Percentiles rank a stretch among this genome's conserved stretches.
Conservation (phyloP, 2,888 invertebrate species). For the Dolomedes plantarius region DNA sequence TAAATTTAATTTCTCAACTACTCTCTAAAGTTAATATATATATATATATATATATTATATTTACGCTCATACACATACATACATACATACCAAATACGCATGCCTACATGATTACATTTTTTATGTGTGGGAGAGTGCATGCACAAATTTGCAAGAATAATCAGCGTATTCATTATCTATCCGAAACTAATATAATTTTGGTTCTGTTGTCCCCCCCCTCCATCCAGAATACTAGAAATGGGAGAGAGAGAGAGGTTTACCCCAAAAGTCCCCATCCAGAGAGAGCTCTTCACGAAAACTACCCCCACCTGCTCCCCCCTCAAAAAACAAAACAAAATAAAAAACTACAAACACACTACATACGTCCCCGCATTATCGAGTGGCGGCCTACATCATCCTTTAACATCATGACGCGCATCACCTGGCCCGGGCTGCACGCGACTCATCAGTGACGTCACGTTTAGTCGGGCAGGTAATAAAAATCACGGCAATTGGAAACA, state of each 20-base stretch:
- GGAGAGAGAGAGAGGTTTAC: not conserved
- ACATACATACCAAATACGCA: no score
- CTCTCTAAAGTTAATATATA: no score
- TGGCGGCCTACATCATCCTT: constrained; percentile 15
- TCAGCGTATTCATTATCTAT: no score
- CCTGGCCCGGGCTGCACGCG: constrained; percentile 56
- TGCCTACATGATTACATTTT: no score
- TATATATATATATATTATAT: no score
- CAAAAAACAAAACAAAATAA: not conserved
- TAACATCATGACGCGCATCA: constrained; percentile 43
- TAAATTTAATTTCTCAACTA: no score
- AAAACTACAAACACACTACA: not conserved
- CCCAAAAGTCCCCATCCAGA: not conserved
- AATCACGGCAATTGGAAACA: not conserved
- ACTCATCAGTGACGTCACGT: constrained; percentile 50
- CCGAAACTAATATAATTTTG: no score
- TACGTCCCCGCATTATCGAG: not conserved
- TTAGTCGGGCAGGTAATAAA: constrained; percentile 5
- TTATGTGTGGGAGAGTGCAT: no score
- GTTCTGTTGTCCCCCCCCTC: no score
- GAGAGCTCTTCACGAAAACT: not conserved
- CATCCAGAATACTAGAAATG: no score
- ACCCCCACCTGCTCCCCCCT: not conserved
- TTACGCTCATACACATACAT: no score
- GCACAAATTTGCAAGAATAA: no score